Evolutionary conservation across 2,797 vertebrate species (phyloP).

Genomic region (Percopsis omiscomaycus): DNA sequence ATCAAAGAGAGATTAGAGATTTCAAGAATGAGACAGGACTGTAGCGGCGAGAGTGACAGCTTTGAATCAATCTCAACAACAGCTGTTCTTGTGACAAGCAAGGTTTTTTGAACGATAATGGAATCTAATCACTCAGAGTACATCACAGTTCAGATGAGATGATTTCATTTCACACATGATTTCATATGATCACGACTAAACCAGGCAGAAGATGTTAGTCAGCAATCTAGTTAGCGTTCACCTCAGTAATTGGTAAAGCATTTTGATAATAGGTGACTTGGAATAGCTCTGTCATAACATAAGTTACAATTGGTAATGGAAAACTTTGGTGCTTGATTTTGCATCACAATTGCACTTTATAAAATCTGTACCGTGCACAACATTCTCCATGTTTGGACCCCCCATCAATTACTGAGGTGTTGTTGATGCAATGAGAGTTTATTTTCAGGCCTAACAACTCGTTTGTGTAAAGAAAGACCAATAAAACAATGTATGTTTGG

Average conservation of each 20-base stretch:
- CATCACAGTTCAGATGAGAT: background rate
- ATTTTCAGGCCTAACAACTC: conserved; percentile 57
- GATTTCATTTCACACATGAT: background rate
- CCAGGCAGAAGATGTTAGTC: no score
- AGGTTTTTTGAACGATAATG: conserved; percentile 5
- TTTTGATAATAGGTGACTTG: no score
- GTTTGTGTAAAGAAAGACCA: conserved; percentile 52
- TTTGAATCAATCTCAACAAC: background rate
- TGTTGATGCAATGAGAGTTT: conserved; percentile 44
- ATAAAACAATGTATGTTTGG: conserved; percentile 57
- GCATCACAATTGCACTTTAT: no score
- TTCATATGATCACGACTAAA: background rate
- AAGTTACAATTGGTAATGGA: no score
- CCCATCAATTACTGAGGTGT: conserved; percentile 6
- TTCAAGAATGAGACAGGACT: conserved; percentile 21
- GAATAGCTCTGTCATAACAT: no score
- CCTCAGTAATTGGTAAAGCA: no score
- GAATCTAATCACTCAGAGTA: background rate
- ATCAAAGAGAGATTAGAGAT: conserved; percentile 7
- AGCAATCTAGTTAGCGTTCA: no score
- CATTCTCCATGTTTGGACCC: no score
- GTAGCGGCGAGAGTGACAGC: background rate
- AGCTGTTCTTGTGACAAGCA: background rate
- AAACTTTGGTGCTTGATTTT: no score
- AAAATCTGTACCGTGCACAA: no score